Evolutionary conservation across 2,113 vertebrate genomes (phyloP), one percentile per base, ranked within the genome.

Genomic region (Ornithorhynchus anatinus): DNA sequence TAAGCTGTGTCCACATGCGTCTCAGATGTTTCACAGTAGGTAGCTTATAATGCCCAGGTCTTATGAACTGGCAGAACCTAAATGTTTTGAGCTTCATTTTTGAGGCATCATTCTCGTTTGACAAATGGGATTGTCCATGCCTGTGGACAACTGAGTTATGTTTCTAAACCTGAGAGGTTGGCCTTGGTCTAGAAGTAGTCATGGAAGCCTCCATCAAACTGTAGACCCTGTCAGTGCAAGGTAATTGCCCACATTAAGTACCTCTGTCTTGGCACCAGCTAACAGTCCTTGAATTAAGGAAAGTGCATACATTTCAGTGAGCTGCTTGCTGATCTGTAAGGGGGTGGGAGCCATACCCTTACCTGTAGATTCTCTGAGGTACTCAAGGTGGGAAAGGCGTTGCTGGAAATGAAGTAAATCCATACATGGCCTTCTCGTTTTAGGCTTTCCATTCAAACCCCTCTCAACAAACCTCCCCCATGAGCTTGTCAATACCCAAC

Each of bases 261-360:
- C 51, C 59, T 57, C 22, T 62, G 44, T 25, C 29, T 51, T 53
- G 42, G n/a, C 62, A 77, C 29, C 35, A 59, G 31, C 16, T 72
- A 63, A 61, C 20, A 78, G 2, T 38, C 29, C 60, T 86, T 58
- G 66, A 73, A 74, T 79, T 86, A 44, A 59, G 19, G 54, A 38
- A 71, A 68, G 31, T 33, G 40, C 43, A 72, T 40, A 60, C 60
- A 82, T 77, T 80, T 36, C 40, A 66, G 17, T 79, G 23, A 76
- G 38, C n/a, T 61, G 42, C 53, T n/a, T n/a, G n/a, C n/a, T n/a
- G n/a, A n/a, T n/a, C n/a, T n/a, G n/a, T n/a, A n/a, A 54, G 32
- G 40, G 33, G 45, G 43, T 27, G 42, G 57, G 56, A 59, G 53
- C 50, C 14, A 10, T 42, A 33, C 31, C 9, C 47, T 75, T 23